A percentile compares a stretch with the other conserved stretches of the same genome.
Evolutionary conservation across 2,888 invertebrate species (phyloP).

Genomic region (Labia minor): DNA sequence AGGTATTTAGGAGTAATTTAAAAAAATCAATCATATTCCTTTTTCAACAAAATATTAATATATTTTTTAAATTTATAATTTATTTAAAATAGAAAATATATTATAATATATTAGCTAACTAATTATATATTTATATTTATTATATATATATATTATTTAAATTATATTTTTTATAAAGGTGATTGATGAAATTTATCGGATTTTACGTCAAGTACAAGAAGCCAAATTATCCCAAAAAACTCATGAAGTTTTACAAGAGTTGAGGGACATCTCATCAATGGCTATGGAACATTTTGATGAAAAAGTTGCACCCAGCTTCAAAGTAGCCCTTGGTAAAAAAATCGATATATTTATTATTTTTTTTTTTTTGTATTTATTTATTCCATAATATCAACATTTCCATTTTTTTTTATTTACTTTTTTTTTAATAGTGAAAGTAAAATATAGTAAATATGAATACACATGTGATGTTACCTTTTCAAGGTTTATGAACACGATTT

Average conservation of each 20-base stretch:
- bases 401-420: too few relatives aligned
- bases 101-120: too few relatives aligned
- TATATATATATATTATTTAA: slow-evolving; percentile 17
- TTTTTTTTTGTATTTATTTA: too few relatives aligned
- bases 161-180: slow-evolving; percentile 50
- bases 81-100: too few relatives aligned
- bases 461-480: too few relatives aligned
- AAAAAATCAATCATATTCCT: background rate
- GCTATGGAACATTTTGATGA: slow-evolving; percentile 95
- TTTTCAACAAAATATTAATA: background rate
- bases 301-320: slow-evolving; percentile 56
- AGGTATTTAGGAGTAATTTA: background rate
- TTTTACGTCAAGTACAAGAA: slow-evolving; percentile 57
- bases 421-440: too few relatives aligned
- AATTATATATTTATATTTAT: too few relatives aligned
- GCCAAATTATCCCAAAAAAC: slow-evolving; percentile 57
- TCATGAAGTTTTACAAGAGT: slow-evolving; percentile 75
- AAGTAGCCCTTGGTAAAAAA: slow-evolving; percentile 28
- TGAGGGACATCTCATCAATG: slow-evolving; percentile 87
- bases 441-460: too few relatives aligned
- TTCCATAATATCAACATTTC: too few relatives aligned
- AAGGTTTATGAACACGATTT: too few relatives aligned
- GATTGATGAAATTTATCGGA: slow-evolving; percentile 73
- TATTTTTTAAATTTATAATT: too few relatives aligned
- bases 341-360: slow-evolving; percentile 8